phyloP scores from a whole-genome alignment of 2,113 vertebrate genomes.

The Laterallus jamaicensis region DNA sequence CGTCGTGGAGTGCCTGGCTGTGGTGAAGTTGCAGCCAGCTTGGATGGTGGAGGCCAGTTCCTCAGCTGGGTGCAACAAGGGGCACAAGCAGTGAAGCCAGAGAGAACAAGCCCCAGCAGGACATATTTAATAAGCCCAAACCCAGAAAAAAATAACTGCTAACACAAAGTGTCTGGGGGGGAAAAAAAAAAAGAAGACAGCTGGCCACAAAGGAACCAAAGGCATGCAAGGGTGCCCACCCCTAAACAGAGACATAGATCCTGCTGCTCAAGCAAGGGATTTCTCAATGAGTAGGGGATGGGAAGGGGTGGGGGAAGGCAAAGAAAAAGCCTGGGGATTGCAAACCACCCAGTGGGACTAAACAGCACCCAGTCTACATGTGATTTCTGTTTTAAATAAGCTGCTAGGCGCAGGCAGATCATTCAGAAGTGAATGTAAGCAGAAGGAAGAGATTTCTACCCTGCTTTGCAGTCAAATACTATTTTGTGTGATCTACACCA shows the following conservation, averaged over 20 bases:
- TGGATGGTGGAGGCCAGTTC: background rate
- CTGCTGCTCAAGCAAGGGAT: background rate
- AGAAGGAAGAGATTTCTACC: background rate
- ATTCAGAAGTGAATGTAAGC: background rate
- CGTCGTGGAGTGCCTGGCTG: background rate
- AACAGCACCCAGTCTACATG: background rate
- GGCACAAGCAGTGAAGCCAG: background rate
- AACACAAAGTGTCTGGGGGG: background rate
- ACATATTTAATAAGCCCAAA: background rate
- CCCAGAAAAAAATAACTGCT: background rate
- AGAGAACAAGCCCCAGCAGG: background rate
- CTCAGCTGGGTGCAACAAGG: background rate
- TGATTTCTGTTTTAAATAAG: background rate
- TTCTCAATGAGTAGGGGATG: background rate
- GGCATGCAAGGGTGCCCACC: background rate
- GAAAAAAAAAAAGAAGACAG: background rate
- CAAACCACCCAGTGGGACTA: background rate
- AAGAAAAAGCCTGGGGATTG: background rate
- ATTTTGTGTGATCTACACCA: background rate
- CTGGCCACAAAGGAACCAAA: background rate
- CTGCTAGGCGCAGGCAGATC: background rate
- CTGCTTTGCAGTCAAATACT: background rate
- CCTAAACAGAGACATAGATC: background rate
- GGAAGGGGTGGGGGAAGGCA: background rate
- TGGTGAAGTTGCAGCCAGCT: background rate